Evolutionary conservation across 2,113 vertebrate genomes (phyloP).

Genomic region (Gymnarchus niloticus): DNA sequence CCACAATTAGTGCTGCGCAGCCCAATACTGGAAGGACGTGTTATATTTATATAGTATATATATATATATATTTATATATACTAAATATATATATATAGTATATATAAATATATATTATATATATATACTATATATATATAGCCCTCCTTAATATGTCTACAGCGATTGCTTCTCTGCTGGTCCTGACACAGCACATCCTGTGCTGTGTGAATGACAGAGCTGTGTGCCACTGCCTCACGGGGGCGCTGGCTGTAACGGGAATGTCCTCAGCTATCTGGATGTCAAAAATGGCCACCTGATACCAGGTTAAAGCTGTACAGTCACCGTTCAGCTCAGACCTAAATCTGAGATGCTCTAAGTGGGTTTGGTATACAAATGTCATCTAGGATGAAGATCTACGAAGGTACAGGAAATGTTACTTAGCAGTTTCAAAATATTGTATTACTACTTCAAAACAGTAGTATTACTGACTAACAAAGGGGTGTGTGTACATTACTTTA

Average conservation of each 20-base stretch:
- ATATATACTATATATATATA: neutral
- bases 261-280: neutral
- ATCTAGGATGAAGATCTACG: no score
- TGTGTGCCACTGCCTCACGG: neutral
- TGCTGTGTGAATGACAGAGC: neutral
- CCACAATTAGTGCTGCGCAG: neutral
- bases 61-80: neutral
- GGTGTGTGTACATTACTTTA: neutral
- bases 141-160: neutral
- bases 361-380: neutral
- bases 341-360: neutral
- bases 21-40: neutral
- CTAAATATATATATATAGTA: neutral
- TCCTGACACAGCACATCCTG: conserved; percentile 5
- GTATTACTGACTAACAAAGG: neutral
- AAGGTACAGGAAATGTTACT: neutral
- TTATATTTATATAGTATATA: neutral
- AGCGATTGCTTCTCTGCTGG: neutral
- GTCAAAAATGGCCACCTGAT: neutral
- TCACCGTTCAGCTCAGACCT: neutral
- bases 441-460: neutral
- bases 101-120: no score
- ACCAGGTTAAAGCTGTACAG: neutral
- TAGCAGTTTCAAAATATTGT: neutral
- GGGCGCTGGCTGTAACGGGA: neutral